A percentile compares a stretch with the other conserved stretches of the same genome.
phyloP scores from a whole-genome alignment of 2,113 vertebrate genomes.

The Zosterops borbonicus region DNA sequence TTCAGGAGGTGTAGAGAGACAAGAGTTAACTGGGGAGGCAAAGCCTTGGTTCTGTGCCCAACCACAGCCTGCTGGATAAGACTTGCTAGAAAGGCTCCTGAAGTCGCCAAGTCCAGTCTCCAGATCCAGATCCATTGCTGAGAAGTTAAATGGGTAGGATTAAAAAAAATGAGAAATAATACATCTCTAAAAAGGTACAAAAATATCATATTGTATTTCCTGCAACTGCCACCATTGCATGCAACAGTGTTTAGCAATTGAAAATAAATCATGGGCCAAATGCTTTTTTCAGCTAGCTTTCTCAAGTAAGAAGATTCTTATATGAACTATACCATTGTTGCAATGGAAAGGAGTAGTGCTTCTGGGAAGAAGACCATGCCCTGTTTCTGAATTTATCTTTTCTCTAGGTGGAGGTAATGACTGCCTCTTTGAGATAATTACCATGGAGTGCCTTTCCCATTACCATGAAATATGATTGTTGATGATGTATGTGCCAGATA shows the following conservation, averaged over 20 bases:
- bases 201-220: neutral
- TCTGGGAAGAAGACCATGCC: neutral
- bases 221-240: neutral
- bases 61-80: neutral
- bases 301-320: neutral
- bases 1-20: neutral
- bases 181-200: neutral
- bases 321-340: neutral
- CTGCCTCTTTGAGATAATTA: slow-evolving; percentile 12
- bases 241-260: neutral
- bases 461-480: neutral
- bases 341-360: neutral
- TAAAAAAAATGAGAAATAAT: neutral
- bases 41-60: neutral
- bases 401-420: neutral
- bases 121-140: neutral
- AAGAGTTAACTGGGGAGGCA: neutral
- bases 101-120: neutral
- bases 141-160: neutral
- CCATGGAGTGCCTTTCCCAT: neutral
- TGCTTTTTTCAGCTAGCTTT: neutral
- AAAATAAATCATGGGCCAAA: neutral
- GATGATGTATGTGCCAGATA: neutral
- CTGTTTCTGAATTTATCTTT: neutral
- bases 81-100: neutral